A percentile compares a stretch with the other conserved stretches of the same genome.
These are phyloP conservation scores for Peromyscus nudipes DNA, from an alignment of 2,797 vertebrate genomes.

Conservation along the genomic window DNA sequence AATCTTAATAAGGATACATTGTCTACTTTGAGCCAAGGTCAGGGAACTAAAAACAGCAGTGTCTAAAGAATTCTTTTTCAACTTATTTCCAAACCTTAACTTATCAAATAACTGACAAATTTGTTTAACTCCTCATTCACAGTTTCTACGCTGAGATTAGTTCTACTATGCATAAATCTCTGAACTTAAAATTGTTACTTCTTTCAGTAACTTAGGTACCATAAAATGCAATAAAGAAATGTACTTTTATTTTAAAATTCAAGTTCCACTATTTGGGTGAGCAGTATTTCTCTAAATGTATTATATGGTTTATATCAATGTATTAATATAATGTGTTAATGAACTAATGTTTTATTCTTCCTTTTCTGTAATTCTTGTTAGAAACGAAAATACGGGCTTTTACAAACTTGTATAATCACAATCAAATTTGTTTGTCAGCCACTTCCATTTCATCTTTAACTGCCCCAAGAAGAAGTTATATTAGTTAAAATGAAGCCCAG, in stretches of 20 bases:
- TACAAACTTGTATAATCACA: slow-evolving; percentile 53
- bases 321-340: not conserved
- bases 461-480: not conserved
- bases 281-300: slow-evolving; percentile 38
- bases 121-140: slow-evolving; percentile 53
- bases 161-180: slow-evolving; percentile 47
- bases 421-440: not conserved
- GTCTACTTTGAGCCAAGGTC: slow-evolving; percentile 41
- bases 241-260: slow-evolving; percentile 47
- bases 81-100: slow-evolving; percentile 33
- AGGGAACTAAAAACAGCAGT: not conserved
- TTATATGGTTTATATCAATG: not conserved
- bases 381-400: slow-evolving; percentile 52
- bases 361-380: slow-evolving; percentile 45
- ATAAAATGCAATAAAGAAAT: slow-evolving; percentile 67
- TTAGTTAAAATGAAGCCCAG: slow-evolving; percentile 52
- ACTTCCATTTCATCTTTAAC: slow-evolving; percentile 60
- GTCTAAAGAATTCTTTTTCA: slow-evolving; percentile 23
- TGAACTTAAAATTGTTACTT: not conserved
- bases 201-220: slow-evolving; percentile 45
- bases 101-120: slow-evolving; percentile 50
- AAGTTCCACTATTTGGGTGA: slow-evolving; percentile 22
- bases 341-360: not conserved
- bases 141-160: slow-evolving; percentile 49
- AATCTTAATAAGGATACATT: slow-evolving; percentile 44